Evolutionary conservation across 2,888 invertebrate species (phyloP).

Genomic region (Rosalia funebris): DNA sequence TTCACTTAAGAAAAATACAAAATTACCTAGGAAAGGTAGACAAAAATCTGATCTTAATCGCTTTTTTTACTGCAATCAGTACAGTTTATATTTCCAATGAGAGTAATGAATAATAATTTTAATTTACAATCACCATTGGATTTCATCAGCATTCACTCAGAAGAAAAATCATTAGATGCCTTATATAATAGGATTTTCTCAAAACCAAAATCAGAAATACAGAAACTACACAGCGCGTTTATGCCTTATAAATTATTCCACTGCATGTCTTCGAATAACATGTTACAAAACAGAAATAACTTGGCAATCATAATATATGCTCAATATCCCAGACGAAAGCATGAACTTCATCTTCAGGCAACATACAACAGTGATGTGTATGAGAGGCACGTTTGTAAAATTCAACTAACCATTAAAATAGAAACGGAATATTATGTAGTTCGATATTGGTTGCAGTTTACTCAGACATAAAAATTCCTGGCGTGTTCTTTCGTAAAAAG

Average conservation of each 20-base stretch:
- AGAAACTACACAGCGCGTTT: too few species aligned
- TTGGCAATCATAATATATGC: neutral
- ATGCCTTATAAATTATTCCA: neutral
- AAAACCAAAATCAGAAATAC: too few species aligned
- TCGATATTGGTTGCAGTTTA: constrained; percentile 22
- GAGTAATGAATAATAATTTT: too few species aligned
- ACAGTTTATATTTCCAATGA: too few species aligned
- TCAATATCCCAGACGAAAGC: neutral
- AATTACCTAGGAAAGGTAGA: too few species aligned
- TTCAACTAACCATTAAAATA: constrained; percentile 24
- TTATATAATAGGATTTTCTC: too few species aligned
- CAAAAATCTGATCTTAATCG: too few species aligned
- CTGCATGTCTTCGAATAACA: neutral
- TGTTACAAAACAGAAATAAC: neutral
- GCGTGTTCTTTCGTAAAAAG: constrained; percentile 8
- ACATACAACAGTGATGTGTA: constrained; percentile 5
- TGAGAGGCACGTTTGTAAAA: constrained; percentile 18
- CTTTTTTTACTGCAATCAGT: too few species aligned
- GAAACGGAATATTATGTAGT: constrained; percentile 15
- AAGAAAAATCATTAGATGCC: too few species aligned
- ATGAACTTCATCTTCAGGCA: neutral
- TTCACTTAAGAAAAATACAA: too few species aligned
- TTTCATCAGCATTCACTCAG: too few species aligned
- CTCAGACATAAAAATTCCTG: constrained; percentile 10
- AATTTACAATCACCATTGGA: too few species aligned